Evolutionary conservation across 2,113 vertebrate genomes (phyloP).

Genomic region (Pygoscelis antarcticus): DNA sequence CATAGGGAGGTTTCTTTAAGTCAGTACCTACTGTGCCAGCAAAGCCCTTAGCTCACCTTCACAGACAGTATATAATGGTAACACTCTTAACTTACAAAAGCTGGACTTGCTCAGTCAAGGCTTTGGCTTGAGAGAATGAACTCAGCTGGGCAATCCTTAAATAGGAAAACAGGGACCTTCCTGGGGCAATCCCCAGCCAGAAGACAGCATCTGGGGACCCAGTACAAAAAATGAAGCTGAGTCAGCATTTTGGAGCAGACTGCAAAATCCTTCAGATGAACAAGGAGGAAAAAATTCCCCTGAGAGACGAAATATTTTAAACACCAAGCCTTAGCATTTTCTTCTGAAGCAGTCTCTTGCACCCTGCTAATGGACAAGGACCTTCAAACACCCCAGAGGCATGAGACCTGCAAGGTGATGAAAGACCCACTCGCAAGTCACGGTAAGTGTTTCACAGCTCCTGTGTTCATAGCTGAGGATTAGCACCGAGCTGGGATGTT

Average conservation of each 20-base stretch:
- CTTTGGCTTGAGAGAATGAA: neutral
- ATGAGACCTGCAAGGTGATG: neutral
- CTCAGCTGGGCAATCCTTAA: neutral
- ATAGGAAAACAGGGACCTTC: neutral
- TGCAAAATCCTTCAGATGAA: neutral
- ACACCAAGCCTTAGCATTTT: neutral
- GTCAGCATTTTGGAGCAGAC: neutral
- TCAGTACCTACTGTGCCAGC: neutral
- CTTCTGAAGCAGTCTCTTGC: neutral
- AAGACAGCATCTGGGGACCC: neutral
- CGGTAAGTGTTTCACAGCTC: neutral
- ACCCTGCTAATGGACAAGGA: neutral
- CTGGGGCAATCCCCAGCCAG: neutral
- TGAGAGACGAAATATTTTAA: neutral
- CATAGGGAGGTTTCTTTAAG: neutral
- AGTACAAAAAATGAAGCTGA: neutral
- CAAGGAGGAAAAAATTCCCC: neutral
- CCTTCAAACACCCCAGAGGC: neutral
- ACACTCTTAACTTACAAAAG: neutral
- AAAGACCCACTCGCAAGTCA: neutral
- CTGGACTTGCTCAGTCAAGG: neutral
- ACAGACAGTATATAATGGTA: neutral
- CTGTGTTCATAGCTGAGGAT: neutral
- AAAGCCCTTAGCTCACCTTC: neutral
- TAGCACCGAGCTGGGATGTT: accelerated